phyloP scores from a whole-genome alignment of 2,888 invertebrate species.

The Drosophila paramelanica region DNA sequence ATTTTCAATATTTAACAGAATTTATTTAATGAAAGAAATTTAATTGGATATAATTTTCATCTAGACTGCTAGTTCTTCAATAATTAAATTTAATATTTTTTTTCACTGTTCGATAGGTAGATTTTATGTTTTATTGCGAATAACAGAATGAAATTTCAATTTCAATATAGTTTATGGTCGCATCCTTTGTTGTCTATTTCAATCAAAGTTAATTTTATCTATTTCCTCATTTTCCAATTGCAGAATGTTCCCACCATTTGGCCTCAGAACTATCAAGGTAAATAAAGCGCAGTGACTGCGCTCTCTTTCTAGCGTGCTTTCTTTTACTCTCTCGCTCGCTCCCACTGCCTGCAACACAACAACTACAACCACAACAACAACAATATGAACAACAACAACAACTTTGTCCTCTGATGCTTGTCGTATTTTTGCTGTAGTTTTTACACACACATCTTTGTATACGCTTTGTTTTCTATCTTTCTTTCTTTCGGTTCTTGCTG shows the following conservation, averaged over 20 bases:
- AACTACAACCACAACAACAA: neutral
- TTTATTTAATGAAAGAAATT: no score
- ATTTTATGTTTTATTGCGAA: no score
- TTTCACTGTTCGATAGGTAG: no score
- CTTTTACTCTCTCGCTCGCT: conserved; percentile 21
- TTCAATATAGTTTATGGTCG: no score
- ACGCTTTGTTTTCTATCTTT: conserved; percentile 66
- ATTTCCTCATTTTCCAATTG: conserved; percentile 1
- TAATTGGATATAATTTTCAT: no score
- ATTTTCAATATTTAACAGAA: no score
- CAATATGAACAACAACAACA: neutral
- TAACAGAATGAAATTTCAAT: no score
- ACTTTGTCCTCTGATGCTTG: conserved; percentile 19
- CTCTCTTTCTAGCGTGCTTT: neutral
- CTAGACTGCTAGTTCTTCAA: no score
- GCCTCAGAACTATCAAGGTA: conserved; percentile 86
- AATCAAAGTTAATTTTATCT: neutral
- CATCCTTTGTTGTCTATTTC: neutral
- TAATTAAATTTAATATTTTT: no score
- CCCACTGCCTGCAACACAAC: conserved; percentile 6
- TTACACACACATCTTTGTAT: conserved; percentile 50
- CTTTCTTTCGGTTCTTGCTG: conserved; percentile 61
- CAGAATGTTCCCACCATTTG: conserved; percentile 86
- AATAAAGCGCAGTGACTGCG: conserved; percentile 49
- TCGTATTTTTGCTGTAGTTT: conserved; percentile 40